A percentile compares a stretch with the other conserved stretches of the same genome.
Evolutionary conservation across 2,888 invertebrate genomes (phyloP).

Genomic region (Thereva unica): DNA sequence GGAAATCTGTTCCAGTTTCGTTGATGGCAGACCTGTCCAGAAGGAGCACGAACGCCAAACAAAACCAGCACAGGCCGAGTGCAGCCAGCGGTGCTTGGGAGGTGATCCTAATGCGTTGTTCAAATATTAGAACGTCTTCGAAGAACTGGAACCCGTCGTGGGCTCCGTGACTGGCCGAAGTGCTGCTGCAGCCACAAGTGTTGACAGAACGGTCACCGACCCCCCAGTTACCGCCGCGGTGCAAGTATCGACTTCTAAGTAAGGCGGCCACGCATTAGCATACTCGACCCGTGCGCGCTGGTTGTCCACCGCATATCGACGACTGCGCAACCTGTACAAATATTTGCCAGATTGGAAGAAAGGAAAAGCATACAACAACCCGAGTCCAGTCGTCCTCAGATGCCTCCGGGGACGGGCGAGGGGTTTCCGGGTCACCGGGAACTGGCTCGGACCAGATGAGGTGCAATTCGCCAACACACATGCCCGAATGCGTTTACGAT

Average conservation of each 20-base stretch:
- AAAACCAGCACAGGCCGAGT: too few relatives aligned
- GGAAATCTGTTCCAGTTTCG: too few relatives aligned
- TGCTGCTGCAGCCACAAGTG: constrained; percentile 12
- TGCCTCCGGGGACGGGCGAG: constrained; percentile 1
- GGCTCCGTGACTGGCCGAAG: neutral
- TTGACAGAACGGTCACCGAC: constrained; percentile 29
- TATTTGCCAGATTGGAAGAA: constrained; percentile 28
- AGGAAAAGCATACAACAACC: constrained; percentile 20
- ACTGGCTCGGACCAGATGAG: constrained; percentile 7
- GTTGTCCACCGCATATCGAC: constrained; percentile 27
- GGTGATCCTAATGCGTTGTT: too few relatives aligned
- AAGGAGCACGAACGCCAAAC: too few relatives aligned
- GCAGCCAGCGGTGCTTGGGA: too few relatives aligned
- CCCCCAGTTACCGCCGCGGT: constrained; percentile 1
- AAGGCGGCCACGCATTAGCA: constrained; percentile 22
- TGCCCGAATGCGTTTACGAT: neutral
- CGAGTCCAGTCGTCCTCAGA: neutral
- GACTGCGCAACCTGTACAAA: constrained; percentile 23
- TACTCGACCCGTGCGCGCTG: constrained; percentile 14
- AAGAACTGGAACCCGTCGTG: neutral
- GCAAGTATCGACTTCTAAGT: constrained; percentile 8
- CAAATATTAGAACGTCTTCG: too few relatives aligned
- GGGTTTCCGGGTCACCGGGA: constrained; percentile 5
- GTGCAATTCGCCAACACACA: constrained; percentile 27
- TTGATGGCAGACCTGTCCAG: too few relatives aligned